Conservation (phyloP, 1,140 invertebrate species). For the Drosophila sechellia region DNA sequence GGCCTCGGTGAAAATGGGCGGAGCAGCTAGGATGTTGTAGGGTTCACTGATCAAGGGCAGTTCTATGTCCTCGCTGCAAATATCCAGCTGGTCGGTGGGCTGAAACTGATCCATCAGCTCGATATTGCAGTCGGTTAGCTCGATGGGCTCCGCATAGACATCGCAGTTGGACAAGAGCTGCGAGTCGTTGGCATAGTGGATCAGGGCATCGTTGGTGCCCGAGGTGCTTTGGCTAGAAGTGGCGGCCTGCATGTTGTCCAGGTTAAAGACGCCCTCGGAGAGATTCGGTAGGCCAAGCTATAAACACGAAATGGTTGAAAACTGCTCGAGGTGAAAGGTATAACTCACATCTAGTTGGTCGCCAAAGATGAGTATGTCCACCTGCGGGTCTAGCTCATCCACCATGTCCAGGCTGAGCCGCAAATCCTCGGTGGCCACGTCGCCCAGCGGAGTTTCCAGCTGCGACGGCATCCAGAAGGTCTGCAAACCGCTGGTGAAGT, state of each 20-base stretch:
- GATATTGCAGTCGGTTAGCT: constrained; percentile 77
- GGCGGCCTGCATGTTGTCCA: constrained; percentile 51
- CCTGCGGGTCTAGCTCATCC: constrained; percentile 53
- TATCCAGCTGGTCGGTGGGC: constrained; percentile 75
- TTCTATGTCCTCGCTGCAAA: constrained; percentile 74
- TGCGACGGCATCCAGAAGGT: constrained; percentile 74
- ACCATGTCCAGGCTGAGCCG: constrained; percentile 50
- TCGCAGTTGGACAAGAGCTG: constrained; percentile 69
- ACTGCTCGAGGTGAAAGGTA: neutral
- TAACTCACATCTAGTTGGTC: constrained; percentile 71
- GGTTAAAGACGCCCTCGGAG: constrained; percentile 56
- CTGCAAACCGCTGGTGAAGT: constrained; percentile 67
- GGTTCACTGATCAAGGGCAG: constrained; percentile 61
- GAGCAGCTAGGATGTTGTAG: constrained; percentile 60
- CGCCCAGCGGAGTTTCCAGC: constrained; percentile 65
- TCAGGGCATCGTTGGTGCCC: constrained; percentile 36
- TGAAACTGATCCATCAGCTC: constrained; percentile 81
- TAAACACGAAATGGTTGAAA: neutral
- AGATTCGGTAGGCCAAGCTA: constrained; percentile 59
- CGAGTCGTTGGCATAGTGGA: constrained; percentile 67
- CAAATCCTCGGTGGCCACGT: constrained; percentile 48
- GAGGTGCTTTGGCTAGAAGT: constrained; percentile 13
- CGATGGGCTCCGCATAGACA: constrained; percentile 56
- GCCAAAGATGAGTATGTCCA: constrained; percentile 75
- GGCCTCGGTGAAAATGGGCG: constrained; percentile 45